phyloP scores from a whole-genome alignment of 2,113 vertebrate species.

The Nesospiza acunhae region DNA sequence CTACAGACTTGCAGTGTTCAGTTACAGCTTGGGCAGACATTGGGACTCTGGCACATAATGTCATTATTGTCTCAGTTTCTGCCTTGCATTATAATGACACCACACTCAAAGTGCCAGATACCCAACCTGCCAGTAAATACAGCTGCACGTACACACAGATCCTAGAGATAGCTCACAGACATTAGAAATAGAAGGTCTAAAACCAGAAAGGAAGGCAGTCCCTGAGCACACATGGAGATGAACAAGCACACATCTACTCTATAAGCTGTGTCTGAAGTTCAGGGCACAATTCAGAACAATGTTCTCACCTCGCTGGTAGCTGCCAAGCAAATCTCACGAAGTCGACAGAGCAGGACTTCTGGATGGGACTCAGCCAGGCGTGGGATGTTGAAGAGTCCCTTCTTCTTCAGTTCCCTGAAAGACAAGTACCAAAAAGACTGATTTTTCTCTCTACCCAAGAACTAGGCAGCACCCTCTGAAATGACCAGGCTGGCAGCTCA shows the following conservation, averaged over 20 bases:
- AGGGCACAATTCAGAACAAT: neutral
- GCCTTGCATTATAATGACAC: no score
- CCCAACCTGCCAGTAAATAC: no score
- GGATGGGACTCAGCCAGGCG: conserved; percentile 65
- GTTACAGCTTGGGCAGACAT: no score
- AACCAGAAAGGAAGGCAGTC: neutral
- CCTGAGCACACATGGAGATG: neutral
- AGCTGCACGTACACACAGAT: neutral
- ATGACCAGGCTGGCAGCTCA: neutral
- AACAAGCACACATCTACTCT: neutral
- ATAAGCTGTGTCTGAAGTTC: fast-evolving
- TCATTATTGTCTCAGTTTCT: no score
- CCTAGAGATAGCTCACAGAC: neutral
- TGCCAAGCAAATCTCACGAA: conserved; percentile 64
- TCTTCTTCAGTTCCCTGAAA: conserved; percentile 71
- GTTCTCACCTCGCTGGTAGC: conserved; percentile 72
- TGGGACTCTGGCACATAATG: no score
- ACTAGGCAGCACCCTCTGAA: neutral
- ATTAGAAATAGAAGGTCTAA: neutral
- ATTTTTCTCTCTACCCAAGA: no score
- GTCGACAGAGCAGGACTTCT: conserved; percentile 49
- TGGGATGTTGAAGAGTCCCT: conserved; percentile 42
- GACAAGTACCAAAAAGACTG: neutral
- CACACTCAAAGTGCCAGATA: no score
- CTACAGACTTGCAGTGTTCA: no score